Percentiles rank a stretch among this genome's conserved stretches.
These are phyloP conservation scores for Chitala chitala DNA, from an alignment of 2,113 vertebrate species.

Conservation along the genomic window DNA sequence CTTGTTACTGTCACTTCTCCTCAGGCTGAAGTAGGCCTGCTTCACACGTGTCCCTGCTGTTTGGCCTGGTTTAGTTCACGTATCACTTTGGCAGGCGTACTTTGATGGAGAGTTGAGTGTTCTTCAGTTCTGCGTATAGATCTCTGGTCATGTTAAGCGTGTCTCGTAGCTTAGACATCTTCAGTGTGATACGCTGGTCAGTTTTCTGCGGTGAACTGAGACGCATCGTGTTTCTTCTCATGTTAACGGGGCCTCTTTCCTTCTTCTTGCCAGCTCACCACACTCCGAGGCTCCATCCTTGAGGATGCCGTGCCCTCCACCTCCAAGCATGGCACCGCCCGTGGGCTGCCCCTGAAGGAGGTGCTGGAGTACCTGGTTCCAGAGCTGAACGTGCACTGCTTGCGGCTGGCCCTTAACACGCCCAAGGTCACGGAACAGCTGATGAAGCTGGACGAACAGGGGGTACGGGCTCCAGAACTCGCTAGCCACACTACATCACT, in stretches of 20 bases:
- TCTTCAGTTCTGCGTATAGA: too few relatives aligned
- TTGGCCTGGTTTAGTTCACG: too few relatives aligned
- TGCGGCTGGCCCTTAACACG: slow-evolving; percentile 87
- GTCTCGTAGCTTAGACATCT: background rate
- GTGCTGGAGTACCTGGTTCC: slow-evolving; percentile 86
- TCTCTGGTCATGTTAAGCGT: too few relatives aligned
- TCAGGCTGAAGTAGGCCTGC: too few relatives aligned
- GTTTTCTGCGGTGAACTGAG: background rate
- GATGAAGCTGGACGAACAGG: slow-evolving; percentile 94
- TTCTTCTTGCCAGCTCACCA: slow-evolving; percentile 70
- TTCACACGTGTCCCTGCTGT: too few relatives aligned
- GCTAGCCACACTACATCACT: background rate
- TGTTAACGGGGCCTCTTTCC: background rate
- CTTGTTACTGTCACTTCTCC: too few relatives aligned
- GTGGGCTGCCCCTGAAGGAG: slow-evolving; percentile 86
- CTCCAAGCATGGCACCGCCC: slow-evolving; percentile 82
- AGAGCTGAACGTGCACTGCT: slow-evolving; percentile 83
- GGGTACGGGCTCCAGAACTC: slow-evolving; percentile 56
- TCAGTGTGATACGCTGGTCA: background rate
- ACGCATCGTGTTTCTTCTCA: background rate
- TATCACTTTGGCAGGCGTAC: too few relatives aligned
- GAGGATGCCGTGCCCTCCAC: slow-evolving; percentile 89
- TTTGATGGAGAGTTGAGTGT: too few relatives aligned
- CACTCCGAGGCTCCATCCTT: slow-evolving; percentile 80
- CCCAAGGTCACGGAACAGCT: slow-evolving; percentile 94